These are phyloP conservation scores for Heterodera schachtii DNA, from an alignment of 1,140 invertebrate species.

Conservation along the genomic window DNA sequence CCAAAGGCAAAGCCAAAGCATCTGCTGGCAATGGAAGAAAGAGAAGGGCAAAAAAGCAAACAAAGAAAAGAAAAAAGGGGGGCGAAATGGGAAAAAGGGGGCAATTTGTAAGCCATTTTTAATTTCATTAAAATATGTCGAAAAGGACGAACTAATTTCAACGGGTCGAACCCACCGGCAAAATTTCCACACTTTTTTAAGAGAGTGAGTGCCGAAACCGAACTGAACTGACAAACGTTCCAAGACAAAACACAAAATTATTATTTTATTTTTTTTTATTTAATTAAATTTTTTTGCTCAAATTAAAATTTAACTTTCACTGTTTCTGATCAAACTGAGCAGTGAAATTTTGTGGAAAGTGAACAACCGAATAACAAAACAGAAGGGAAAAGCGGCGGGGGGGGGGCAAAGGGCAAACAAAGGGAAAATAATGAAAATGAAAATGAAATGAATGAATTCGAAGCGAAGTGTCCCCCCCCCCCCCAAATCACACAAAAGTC, in stretches of 20 bases:
- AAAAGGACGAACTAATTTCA: too few species aligned
- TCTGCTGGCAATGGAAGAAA: background rate
- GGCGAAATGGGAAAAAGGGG: too few species aligned
- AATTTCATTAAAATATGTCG: too few species aligned
- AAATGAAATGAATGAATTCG: background rate
- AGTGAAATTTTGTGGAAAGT: background rate
- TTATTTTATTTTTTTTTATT: too few species aligned
- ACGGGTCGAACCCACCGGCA: too few species aligned
- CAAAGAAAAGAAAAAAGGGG: background rate
- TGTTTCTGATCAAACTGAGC: background rate
- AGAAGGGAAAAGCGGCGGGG: background rate
- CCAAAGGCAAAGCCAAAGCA: background rate
- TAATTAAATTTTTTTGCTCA: too few species aligned
- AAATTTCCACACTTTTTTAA: too few species aligned
- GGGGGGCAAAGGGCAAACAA: background rate
- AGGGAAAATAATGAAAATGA: background rate
- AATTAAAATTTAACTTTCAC: background rate
- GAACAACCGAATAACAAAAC: background rate
- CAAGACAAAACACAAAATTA: too few species aligned
- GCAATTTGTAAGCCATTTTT: too few species aligned
- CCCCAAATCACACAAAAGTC: background rate
- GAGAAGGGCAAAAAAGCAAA: background rate
- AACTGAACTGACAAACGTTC: too few species aligned
- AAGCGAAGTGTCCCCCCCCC: background rate
- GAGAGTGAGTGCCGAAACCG: too few species aligned